Base-by-base conservation (phyloP, 2,797 vertebrate species). In the Sebastes hubbsi region DNA sequence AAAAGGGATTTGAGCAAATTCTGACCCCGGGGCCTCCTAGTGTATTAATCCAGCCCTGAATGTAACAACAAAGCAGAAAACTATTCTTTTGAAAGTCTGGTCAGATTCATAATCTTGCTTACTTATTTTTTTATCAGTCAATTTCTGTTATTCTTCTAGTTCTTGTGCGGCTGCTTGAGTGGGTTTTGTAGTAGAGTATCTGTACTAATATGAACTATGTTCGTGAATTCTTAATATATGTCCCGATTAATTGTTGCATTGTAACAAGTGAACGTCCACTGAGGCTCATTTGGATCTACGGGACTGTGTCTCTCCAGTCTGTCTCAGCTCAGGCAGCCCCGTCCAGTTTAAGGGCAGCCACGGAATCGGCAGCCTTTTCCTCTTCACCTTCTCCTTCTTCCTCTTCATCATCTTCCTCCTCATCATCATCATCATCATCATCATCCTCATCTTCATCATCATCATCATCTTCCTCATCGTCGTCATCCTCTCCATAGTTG, bases 271-370 rank as follows among this genome's bases (percentile, higher is more conserved):
- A 81, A 25, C 52, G 24, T 54, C 27, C 1, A 55, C 74, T 11
- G 32, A 75, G 58, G 34, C 70, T 27, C 24, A 2, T 34, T 14
- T 27, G 54, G 64, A 62, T 49, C 42, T 66, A 13, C 18, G 10
- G 34, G 52, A 72, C 54, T n/a, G 20, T 7, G 2, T 46, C 34
- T 36, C 56, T 58, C 22, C 71, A 32, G 69, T 42, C 54, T 38
- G 25, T 27, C n/a, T 29, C 3, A 11, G 32, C 49, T 92, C 65
- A 91, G 52, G 77, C 42, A 4, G 72, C 30, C 25, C 63, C 83
- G 0, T 89, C 87, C 86, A 99, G 88, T 85, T 96, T 97, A 73
- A 99, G 93, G 84, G 83, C 92, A 74, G 94, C 93, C 91, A 99
- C 93, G 4, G 96, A 80, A 60, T 95, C 94, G 0, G 94, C 88